phyloP scores from a whole-genome alignment of 2,797 vertebrate species.

The Schizopygopsis pylzovi region DNA sequence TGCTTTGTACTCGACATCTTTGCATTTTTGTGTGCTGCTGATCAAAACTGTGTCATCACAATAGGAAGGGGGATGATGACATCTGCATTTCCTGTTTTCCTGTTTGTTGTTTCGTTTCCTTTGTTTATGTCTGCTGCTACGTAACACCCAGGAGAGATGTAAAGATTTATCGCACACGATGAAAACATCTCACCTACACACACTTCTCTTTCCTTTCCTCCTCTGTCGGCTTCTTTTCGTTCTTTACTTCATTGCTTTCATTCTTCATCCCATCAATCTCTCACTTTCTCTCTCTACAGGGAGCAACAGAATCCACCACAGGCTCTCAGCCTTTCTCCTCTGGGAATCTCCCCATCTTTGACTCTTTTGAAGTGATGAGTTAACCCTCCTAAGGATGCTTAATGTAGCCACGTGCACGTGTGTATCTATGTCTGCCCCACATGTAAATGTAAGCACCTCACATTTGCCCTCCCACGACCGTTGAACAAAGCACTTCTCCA shows the following conservation, averaged over 20 bases:
- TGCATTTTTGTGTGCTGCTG: slow-evolving; percentile 32
- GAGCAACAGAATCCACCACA: slow-evolving; percentile 75
- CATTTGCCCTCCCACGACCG: slow-evolving; percentile 73
- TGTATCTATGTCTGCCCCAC: slow-evolving; percentile 68
- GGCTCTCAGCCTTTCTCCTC: slow-evolving; percentile 72
- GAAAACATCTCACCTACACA: slow-evolving; percentile 58
- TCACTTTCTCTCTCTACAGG: slow-evolving; percentile 50
- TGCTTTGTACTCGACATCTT: slow-evolving; percentile 42
- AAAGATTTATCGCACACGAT: slow-evolving; percentile 51
- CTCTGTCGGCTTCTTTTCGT: slow-evolving; percentile 27
- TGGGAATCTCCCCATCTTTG: slow-evolving; percentile 78
- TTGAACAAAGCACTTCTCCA: slow-evolving; percentile 69
- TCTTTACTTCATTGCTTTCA: slow-evolving; percentile 37
- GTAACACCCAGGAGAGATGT: slow-evolving; percentile 56
- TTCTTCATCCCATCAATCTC: slow-evolving; percentile 41
- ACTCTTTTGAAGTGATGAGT: slow-evolving; percentile 84
- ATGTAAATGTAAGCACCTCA: slow-evolving; percentile 66
- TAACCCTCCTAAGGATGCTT: slow-evolving; percentile 79
- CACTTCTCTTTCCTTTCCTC: slow-evolving; percentile 67
- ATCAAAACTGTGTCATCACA: slow-evolving; percentile 53
- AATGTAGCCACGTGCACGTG: slow-evolving; percentile 76
- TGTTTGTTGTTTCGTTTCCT: slow-evolving; percentile 49
- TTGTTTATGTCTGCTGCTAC: slow-evolving; percentile 50
- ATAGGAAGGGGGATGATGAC: slow-evolving; percentile 50
- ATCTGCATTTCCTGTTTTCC: slow-evolving; percentile 60